Conservation (phyloP, 2,113 vertebrate genomes). For the Psilopsiagon aurifrons region DNA sequence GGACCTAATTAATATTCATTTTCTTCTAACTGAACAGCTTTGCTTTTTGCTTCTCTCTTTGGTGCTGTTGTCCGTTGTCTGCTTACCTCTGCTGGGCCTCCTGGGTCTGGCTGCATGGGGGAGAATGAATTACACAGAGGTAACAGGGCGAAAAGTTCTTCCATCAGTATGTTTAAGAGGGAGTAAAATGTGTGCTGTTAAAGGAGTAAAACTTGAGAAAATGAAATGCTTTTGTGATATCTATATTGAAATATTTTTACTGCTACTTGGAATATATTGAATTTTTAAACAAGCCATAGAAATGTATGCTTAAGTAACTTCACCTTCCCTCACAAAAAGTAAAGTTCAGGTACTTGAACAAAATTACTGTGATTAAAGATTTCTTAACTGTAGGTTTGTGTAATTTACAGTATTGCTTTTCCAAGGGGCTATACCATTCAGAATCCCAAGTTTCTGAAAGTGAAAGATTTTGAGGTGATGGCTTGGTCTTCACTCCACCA, state of each 20-base stretch:
- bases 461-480: background rate
- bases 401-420: background rate
- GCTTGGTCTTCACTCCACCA: background rate
- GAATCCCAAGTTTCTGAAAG: background rate
- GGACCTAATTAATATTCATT: background rate
- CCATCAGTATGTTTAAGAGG: background rate
- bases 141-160: background rate
- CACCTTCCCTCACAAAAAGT: background rate
- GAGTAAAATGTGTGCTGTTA: background rate
- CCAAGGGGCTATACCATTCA: background rate
- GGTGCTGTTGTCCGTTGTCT: background rate
- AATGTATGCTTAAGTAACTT: background rate
- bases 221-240: background rate
- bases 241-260: background rate
- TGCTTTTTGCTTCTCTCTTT: background rate
- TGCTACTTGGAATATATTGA: background rate
- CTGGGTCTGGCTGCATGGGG: background rate
- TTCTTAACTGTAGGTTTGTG: background rate
- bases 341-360: background rate
- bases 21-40: background rate
- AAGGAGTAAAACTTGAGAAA: background rate
- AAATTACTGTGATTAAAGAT: background rate
- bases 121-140: background rate
- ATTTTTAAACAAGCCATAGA: background rate
- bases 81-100: background rate